A percentile compares a stretch with the other conserved stretches of the same genome.
These are phyloP conservation scores for Paraescarpia echinospica DNA, from an alignment of 1,140 invertebrate species.

Conservation along the genomic window DNA sequence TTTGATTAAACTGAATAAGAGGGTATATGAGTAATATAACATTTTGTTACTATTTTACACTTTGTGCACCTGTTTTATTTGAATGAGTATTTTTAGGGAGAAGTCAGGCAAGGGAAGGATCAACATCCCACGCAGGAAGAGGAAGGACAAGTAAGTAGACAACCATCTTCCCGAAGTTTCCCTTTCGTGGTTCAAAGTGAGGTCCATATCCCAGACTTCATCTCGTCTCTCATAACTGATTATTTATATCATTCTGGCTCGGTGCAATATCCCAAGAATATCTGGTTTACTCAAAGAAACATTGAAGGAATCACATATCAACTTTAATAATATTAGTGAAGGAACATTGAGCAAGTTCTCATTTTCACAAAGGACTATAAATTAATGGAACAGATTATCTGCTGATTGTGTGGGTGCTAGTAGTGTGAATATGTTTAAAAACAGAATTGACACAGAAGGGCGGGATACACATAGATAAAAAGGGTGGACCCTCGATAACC, in stretches of 20 bases:
- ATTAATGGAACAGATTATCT: too few species aligned
- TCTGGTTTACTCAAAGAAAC: not conserved
- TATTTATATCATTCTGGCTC: not conserved
- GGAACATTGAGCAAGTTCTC: too few species aligned
- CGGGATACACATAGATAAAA: too few species aligned
- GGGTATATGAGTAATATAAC: not conserved
- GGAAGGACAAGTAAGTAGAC: slow-evolving; percentile 4
- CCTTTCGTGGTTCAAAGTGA: not conserved
- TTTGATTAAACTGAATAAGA: not conserved
- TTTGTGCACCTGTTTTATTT: not conserved
- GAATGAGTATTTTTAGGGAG: not conserved
- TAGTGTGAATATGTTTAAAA: too few species aligned
- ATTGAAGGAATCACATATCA: not conserved
- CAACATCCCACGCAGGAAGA: slow-evolving; percentile 2
- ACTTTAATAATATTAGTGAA: too few species aligned
- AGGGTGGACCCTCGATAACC: too few species aligned
- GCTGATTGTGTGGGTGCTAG: too few species aligned
- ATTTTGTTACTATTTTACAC: not conserved
- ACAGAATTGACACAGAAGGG: too few species aligned
- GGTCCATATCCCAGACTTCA: too few species aligned
- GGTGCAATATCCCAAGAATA: not conserved
- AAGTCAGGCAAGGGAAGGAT: not conserved
- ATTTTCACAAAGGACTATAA: too few species aligned
- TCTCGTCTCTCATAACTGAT: too few species aligned
- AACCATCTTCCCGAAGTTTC: not conserved